Percentiles rank a stretch among this genome's conserved stretches.
phyloP scores from a whole-genome alignment of 2,888 invertebrate species.

The Desoria tigrina region DNA sequence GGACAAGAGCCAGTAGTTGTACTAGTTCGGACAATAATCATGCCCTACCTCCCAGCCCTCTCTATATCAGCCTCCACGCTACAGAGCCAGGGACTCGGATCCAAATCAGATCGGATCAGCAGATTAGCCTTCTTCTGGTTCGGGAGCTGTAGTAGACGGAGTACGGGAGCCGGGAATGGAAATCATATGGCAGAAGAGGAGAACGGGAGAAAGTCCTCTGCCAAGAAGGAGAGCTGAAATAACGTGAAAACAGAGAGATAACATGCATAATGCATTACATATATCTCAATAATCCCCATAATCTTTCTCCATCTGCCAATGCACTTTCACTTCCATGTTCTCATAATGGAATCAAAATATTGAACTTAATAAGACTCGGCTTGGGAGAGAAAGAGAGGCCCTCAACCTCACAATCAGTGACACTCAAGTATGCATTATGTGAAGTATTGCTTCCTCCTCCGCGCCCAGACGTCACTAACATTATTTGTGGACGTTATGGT shows the following conservation, averaged over 20 bases:
- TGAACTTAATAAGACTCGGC: constrained; percentile 4
- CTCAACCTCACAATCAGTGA: too few species aligned
- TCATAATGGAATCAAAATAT: constrained; percentile 22
- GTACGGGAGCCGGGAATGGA: background rate
- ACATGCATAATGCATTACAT: constrained; percentile 11
- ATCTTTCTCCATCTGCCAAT: constrained; percentile 7
- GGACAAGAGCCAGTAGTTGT: too few species aligned
- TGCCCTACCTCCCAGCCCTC: too few species aligned
- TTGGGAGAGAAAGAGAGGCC: background rate
- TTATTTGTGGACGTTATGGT: too few species aligned
- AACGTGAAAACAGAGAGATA: constrained; percentile 1
- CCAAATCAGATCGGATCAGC: constrained; percentile 6
- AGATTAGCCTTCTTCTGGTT: constrained; percentile 9
- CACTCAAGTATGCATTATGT: too few species aligned
- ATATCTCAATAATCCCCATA: constrained; percentile 4
- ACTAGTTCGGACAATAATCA: too few species aligned
- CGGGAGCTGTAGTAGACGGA: too few species aligned
- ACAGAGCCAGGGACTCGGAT: background rate
- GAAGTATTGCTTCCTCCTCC: too few species aligned
- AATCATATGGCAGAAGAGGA: constrained; percentile 3
- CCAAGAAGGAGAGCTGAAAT: constrained; percentile 6
- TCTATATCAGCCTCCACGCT: background rate
- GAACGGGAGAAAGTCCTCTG: background rate
- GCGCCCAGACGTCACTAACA: too few species aligned
- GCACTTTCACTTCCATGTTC: constrained; percentile 9